Conservation (phyloP, 2,113 vertebrate species). For the Lipotes vexillifer region DNA sequence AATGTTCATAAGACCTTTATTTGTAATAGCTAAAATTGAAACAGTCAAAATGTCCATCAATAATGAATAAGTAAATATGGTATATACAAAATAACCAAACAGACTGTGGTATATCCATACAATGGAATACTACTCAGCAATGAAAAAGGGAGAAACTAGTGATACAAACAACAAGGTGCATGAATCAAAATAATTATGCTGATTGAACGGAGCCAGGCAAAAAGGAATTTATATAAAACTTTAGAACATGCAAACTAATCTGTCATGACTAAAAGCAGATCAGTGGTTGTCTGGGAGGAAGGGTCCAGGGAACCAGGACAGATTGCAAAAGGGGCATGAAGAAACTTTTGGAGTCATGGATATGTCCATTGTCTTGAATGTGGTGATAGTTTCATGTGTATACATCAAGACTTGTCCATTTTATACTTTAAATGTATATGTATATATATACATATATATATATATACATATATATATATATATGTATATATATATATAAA, state of each 20-base stretch:
- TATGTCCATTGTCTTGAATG: not conserved
- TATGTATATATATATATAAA: too few species aligned
- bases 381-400: not conserved
- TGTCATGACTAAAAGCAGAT: not conserved
- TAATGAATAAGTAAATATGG: not conserved
- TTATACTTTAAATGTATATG: not conserved
- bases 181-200: not conserved
- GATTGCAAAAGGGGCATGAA: not conserved
- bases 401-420: not conserved
- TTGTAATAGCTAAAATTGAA: not conserved
- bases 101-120: fast-evolving
- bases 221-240: not conserved
- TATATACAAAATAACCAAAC: not conserved
- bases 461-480: too few species aligned
- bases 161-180: not conserved
- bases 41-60: not conserved
- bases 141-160: not conserved
- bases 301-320: not conserved
- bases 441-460: not conserved
- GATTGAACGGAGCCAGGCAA: not conserved
- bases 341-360: not conserved
- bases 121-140: not conserved
- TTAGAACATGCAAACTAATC: not conserved
- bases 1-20: not conserved
- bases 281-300: not conserved